phyloP scores from a whole-genome alignment of 2,113 vertebrate genomes.

The Cebus imitator region DNA sequence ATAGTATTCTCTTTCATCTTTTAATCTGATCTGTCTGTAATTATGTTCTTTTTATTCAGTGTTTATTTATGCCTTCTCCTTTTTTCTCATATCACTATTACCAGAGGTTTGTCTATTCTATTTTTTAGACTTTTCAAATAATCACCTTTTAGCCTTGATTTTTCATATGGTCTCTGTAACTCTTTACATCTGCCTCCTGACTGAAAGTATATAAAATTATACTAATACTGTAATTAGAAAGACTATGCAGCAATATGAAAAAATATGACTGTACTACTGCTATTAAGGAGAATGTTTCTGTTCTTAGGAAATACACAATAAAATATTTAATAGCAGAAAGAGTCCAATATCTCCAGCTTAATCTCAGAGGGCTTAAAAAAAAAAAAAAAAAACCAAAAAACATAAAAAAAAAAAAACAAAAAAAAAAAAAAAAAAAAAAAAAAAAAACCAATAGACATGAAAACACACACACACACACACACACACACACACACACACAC shows the following conservation, averaged over 20 bases:
- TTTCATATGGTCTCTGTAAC: slow-evolving; percentile 25
- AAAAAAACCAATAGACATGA: not conserved
- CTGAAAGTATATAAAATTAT: not conserved
- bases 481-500: not conserved
- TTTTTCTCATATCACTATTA: not conserved
- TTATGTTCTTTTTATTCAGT: not conserved
- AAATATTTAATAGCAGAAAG: not conserved
- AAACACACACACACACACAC: not conserved
- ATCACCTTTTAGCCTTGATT: slow-evolving; percentile 25
- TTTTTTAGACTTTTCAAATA: slow-evolving; percentile 33
- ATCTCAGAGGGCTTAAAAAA: not conserved
- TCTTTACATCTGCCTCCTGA: not conserved
- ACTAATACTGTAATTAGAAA: not conserved
- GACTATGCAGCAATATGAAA: not conserved
- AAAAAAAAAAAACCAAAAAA: not conserved
- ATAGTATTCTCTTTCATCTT: not conserved
- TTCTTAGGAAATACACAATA: not conserved
- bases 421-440: not conserved
- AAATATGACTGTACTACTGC: not conserved
- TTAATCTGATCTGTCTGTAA: slow-evolving; percentile 2
- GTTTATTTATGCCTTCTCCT: not conserved
- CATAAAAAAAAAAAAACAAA: not conserved
- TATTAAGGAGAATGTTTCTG: not conserved
- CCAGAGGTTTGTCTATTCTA: not conserved
- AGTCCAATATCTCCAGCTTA: not conserved